A percentile compares a stretch with the other conserved stretches of the same genome.
Conservation (phyloP, 2,113 vertebrate species). For the Periophthalmodon schlosseri region DNA sequence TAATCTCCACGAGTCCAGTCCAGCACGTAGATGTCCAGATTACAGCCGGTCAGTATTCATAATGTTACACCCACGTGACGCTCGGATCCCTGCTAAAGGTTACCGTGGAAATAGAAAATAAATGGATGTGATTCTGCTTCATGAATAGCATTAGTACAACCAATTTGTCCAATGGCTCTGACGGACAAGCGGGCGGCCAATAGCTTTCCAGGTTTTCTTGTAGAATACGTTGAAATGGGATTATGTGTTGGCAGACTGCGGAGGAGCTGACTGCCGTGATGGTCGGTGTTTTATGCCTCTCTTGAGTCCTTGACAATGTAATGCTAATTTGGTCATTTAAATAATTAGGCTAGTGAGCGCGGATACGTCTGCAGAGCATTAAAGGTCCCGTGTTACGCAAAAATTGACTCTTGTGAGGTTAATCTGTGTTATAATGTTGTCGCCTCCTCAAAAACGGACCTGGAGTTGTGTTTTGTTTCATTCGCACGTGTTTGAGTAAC, state of each 20-base stretch:
- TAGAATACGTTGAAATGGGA: background rate
- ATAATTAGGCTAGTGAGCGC: too few relatives aligned
- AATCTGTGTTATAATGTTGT: too few relatives aligned
- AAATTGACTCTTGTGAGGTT: too few relatives aligned
- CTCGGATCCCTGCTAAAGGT: constrained; percentile 53
- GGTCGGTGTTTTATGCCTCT: too few relatives aligned
- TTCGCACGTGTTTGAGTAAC: too few relatives aligned
- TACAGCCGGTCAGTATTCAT: constrained; percentile 61
- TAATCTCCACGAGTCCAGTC: constrained; percentile 25
- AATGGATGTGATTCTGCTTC: constrained; percentile 48
- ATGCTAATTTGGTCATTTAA: too few relatives aligned
- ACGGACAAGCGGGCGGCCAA: background rate
- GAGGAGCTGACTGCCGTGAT: background rate
- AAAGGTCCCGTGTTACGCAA: too few relatives aligned
- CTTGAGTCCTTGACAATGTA: background rate
- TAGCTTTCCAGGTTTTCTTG: background rate
- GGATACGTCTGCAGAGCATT: too few relatives aligned
- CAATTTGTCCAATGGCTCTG: constrained; percentile 11
- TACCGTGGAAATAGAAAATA: constrained; percentile 57
- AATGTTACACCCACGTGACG: constrained; percentile 46
- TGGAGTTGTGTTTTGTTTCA: too few relatives aligned
- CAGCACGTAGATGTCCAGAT: constrained; percentile 53
- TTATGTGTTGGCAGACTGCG: background rate
- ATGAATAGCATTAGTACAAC: constrained; percentile 59
- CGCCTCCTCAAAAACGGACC: too few relatives aligned